phyloP scores from a whole-genome alignment of 2,888 invertebrate genomes.

The Parelbella ahira region DNA sequence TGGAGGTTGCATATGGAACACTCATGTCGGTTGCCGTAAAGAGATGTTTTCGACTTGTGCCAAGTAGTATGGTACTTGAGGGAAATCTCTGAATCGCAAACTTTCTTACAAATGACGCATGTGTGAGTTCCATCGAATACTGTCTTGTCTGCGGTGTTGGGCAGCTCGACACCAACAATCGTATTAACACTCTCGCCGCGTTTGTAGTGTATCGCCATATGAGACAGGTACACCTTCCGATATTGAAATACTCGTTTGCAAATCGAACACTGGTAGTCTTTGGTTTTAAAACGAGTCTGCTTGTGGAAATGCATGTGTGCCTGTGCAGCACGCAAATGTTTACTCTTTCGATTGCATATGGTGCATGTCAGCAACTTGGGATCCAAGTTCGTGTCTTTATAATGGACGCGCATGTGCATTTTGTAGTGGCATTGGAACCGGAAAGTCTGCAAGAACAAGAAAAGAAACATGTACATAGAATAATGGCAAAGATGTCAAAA shows the following conservation, averaged over 20 bases:
- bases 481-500: too few relatives aligned
- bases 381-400: constrained; percentile 61
- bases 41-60: constrained; percentile 66
- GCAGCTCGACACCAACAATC: constrained; percentile 47
- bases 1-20: constrained; percentile 68
- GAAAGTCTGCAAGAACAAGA: constrained; percentile 53
- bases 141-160: constrained; percentile 38
- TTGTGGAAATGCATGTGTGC: constrained; percentile 74
- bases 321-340: constrained; percentile 70
- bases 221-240: constrained; percentile 65
- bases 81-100: constrained; percentile 64
- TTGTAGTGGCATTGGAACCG: constrained; percentile 68
- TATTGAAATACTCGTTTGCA: constrained; percentile 70
- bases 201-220: constrained; percentile 73
- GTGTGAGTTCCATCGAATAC: constrained; percentile 53
- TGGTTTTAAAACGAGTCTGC: constrained; percentile 68
- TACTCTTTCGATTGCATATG: constrained; percentile 67
- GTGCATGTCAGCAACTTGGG: constrained; percentile 61
- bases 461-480: too few relatives aligned
- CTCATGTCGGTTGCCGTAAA: constrained; percentile 64
- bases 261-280: constrained; percentile 73
- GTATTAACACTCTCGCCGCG: constrained; percentile 65
- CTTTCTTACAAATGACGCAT: constrained; percentile 70
- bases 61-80: constrained; percentile 66
- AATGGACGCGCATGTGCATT: constrained; percentile 70